Evolutionary conservation across 2,888 invertebrate genomes (phyloP).

Genomic region (Synanthedon andrenaeformis): DNA sequence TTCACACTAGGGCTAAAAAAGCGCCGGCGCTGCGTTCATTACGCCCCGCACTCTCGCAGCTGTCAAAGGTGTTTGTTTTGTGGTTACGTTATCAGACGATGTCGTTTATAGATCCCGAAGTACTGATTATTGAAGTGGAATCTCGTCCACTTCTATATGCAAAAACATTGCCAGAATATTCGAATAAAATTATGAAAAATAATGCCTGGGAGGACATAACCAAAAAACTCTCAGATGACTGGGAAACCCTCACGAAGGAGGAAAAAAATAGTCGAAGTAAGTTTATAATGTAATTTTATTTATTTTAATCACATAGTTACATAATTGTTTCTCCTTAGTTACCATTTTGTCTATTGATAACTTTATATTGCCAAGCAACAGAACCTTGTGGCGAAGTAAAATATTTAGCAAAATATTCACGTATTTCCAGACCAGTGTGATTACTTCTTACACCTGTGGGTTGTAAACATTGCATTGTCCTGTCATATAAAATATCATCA

Average conservation of each 20-base stretch:
- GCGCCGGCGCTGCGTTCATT: neutral
- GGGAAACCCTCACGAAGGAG: neutral
- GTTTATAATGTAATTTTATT: too few species aligned
- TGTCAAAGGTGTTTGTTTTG: neutral
- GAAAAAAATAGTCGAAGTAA: too few species aligned
- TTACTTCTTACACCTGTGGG: too few species aligned
- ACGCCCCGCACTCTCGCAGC: neutral
- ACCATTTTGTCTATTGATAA: too few species aligned
- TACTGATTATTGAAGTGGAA: constrained; percentile 3
- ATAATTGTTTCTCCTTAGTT: too few species aligned
- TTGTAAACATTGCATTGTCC: too few species aligned
- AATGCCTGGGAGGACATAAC: constrained; percentile 2
- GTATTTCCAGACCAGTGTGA: too few species aligned
- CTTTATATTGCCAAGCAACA: too few species aligned
- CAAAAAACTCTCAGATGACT: neutral
- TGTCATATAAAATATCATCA: too few species aligned
- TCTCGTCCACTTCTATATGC: constrained; percentile 2
- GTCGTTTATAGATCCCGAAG: neutral
- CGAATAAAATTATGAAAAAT: constrained; percentile 2
- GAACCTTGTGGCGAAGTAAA: too few species aligned
- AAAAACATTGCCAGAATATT: constrained; percentile 4
- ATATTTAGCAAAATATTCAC: too few species aligned
- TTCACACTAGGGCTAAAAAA: neutral
- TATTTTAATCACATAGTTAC: too few species aligned
- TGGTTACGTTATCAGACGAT: neutral